Evolutionary conservation across 2,888 invertebrate species (phyloP).

Genomic region (Dynastes grantii): DNA sequence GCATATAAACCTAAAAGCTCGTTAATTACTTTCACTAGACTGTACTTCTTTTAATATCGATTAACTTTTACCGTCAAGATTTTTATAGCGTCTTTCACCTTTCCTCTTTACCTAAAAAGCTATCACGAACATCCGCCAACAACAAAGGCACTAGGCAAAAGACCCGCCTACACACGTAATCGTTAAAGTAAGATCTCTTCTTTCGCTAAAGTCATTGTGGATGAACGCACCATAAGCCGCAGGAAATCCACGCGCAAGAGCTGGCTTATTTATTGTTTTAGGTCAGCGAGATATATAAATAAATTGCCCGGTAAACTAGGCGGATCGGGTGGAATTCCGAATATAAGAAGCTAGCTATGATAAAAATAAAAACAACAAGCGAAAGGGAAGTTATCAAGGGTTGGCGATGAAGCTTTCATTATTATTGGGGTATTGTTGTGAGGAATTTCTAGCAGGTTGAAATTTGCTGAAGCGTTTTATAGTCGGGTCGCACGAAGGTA

Average conservation of each 20-base stretch:
- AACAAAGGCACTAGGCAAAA: neutral
- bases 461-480: slow-evolving; percentile 7
- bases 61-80: neutral
- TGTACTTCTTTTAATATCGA: neutral
- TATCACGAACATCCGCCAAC: neutral
- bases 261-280: slow-evolving; percentile 13
- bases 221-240: neutral
- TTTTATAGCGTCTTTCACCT: neutral
- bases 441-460: slow-evolving; percentile 2
- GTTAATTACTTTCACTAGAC: neutral
- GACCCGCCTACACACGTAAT: neutral
- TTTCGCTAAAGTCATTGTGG: neutral
- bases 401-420: neutral
- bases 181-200: slow-evolving; percentile 13
- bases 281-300: slow-evolving; percentile 31
- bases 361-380: neutral
- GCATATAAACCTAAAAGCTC: too few relatives aligned
- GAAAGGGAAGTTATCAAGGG: neutral
- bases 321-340: neutral
- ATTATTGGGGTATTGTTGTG: slow-evolving; percentile 7
- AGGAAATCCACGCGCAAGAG: slow-evolving; percentile 3
- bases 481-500: neutral
- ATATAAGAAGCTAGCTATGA: neutral
- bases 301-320: neutral
- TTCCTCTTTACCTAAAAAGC: neutral